Percentiles rank a stretch among this genome's conserved stretches.
Conservation (phyloP, 1,140 invertebrate species). For the Lordiphosa stackelbergi region DNA sequence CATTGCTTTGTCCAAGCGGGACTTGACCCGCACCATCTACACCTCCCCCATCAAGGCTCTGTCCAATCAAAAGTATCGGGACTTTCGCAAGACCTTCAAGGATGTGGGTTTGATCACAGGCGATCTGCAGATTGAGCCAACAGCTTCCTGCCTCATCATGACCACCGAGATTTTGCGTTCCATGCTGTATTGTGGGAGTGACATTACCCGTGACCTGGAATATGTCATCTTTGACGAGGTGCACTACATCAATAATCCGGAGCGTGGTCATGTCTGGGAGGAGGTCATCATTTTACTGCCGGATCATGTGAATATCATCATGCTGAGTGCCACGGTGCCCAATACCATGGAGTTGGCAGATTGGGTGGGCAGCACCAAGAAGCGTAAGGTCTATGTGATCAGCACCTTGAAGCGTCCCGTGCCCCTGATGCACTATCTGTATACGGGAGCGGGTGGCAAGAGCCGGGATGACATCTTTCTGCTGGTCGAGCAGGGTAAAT, state of each 20-base stretch:
- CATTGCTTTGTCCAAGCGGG: constrained; percentile 93
- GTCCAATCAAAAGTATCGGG: constrained; percentile 99
- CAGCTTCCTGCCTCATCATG: constrained; percentile 98
- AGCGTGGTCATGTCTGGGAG: constrained; percentile 99
- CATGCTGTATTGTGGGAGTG: constrained; percentile 97
- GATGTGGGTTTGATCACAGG: constrained; percentile 97
- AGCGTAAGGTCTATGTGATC: constrained; percentile 96
- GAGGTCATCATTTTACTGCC: constrained; percentile 98
- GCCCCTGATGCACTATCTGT: constrained; percentile 95
- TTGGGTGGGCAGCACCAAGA: constrained; percentile 97
- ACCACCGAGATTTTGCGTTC: constrained; percentile 99
- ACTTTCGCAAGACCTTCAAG: constrained; percentile 95
- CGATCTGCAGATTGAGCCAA: constrained; percentile 96
- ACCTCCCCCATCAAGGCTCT: constrained; percentile 99
- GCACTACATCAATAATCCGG: constrained; percentile 98
- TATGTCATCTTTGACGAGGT: constrained; percentile 99
- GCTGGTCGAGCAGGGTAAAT: constrained; percentile 88
- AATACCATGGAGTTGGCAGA: constrained; percentile 98
- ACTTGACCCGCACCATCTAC: constrained; percentile 97
- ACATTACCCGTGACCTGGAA: constrained; percentile 96
- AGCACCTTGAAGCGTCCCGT: constrained; percentile 96
- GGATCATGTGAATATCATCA: constrained; percentile 95
- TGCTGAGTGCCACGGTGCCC: constrained; percentile 98
- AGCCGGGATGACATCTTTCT: constrained; percentile 89
- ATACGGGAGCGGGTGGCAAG: constrained; percentile 89